Percentiles rank a stretch among this genome's conserved stretches.
Evolutionary conservation across 2,888 invertebrate genomes (phyloP).

Genomic region (Pristionchus japonicus): DNA sequence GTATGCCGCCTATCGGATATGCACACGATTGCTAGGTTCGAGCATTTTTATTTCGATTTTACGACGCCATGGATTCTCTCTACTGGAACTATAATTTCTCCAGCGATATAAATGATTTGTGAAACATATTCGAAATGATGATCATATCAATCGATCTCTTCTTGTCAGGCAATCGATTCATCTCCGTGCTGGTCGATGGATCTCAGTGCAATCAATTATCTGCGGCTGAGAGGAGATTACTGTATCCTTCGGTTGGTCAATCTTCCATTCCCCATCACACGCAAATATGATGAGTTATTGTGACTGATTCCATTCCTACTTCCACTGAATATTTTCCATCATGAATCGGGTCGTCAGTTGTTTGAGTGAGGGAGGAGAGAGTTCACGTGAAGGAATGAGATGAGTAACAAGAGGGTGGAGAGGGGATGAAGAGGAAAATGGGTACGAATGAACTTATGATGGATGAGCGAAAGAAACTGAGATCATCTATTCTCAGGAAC

Average conservation of each 20-base stretch:
- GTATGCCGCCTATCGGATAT: constrained; percentile 72
- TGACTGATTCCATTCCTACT: background rate
- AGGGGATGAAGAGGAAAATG: background rate
- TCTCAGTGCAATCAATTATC: constrained; percentile 63
- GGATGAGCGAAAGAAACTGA: background rate
- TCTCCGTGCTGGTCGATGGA: constrained; percentile 69
- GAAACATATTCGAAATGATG: background rate
- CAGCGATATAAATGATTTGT: background rate
- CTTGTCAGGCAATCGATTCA: constrained; percentile 53
- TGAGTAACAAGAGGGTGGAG: background rate
- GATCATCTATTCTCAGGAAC: background rate
- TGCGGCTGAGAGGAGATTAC: constrained; percentile 68
- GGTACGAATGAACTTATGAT: background rate
- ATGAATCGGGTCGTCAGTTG: background rate
- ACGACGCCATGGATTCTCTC: background rate
- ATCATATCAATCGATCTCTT: constrained; percentile 19
- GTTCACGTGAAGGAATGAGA: background rate
- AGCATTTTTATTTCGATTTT: background rate
- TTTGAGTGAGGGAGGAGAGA: background rate
- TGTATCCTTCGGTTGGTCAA: constrained; percentile 53
- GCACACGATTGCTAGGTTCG: constrained; percentile 60
- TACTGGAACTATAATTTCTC: background rate
- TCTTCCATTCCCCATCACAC: background rate
- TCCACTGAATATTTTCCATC: background rate
- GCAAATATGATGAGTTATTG: constrained; percentile 22